phyloP scores from a whole-genome alignment of 2,888 invertebrate genomes.

The Crepidodera aurea region DNA sequence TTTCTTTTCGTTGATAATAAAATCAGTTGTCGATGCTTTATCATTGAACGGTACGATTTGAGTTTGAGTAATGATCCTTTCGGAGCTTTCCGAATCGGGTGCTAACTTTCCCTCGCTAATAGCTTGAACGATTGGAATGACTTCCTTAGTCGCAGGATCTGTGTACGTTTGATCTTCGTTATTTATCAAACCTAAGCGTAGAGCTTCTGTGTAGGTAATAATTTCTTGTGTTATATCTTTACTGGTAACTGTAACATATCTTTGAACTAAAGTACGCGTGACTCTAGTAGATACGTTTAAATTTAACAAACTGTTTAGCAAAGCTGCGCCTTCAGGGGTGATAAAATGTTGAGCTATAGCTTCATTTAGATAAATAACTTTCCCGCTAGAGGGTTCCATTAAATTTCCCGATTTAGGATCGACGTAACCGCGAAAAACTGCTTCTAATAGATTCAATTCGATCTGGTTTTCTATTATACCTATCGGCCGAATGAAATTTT shows the following conservation, averaged over 20 bases:
- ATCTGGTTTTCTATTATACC: constrained; percentile 79
- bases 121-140: constrained; percentile 80
- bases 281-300: constrained; percentile 89
- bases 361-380: constrained; percentile 81
- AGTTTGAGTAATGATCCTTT: constrained; percentile 47
- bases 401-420: constrained; percentile 90
- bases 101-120: constrained; percentile 76
- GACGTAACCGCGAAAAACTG: constrained; percentile 84
- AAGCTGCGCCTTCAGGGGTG: constrained; percentile 86
- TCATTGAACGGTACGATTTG: constrained; percentile 31
- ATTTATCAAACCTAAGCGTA: constrained; percentile 80
- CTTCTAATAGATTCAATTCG: constrained; percentile 85
- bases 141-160: constrained; percentile 77
- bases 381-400: constrained; percentile 76
- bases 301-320: constrained; percentile 84
- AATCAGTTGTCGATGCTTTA: constrained; percentile 60
- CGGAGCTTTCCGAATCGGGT: constrained; percentile 63
- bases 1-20: constrained; percentile 60
- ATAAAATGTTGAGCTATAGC: constrained; percentile 87
- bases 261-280: constrained; percentile 83
- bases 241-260: constrained; percentile 80
- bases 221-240: constrained; percentile 68
- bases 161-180: constrained; percentile 78
- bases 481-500: constrained; percentile 84
- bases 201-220: constrained; percentile 81